Percentiles rank a stretch among this genome's conserved stretches.
Evolutionary conservation across 2,113 vertebrate genomes (phyloP).

Genomic region (Callorhinus ursinus): DNA sequence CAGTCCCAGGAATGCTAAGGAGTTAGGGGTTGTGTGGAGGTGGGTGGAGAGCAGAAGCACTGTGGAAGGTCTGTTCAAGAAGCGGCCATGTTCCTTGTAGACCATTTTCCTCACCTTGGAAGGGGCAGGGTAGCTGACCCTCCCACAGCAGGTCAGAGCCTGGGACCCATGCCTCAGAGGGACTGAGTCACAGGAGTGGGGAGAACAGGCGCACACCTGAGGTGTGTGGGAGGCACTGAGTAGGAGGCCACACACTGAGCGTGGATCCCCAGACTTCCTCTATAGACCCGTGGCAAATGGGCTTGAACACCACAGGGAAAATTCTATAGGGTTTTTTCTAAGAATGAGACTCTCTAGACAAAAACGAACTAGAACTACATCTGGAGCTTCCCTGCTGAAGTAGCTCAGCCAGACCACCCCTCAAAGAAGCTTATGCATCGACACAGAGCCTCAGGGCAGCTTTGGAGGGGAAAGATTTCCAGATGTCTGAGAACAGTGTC

Average conservation of each 20-base stretch:
- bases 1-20: too few relatives aligned
- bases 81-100: rapidly evolving
- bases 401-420: too few relatives aligned
- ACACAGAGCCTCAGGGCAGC: not conserved
- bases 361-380: rapidly evolving
- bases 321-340: not conserved
- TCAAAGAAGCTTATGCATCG: rapidly evolving
- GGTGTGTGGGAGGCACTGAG: rapidly evolving
- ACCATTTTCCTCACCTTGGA: too few relatives aligned
- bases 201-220: rapidly evolving
- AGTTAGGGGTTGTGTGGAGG: rapidly evolving
- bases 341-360: not conserved
- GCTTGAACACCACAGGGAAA: not conserved
- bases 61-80: not conserved
- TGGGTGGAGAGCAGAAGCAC: not conserved
- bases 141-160: not conserved
- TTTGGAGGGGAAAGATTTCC: not conserved
- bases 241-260: rapidly evolving
- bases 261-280: not conserved
- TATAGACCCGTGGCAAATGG: not conserved
- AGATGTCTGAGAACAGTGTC: not conserved
- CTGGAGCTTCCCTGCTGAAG: not conserved
- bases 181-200: not conserved
- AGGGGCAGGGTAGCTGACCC: not conserved
- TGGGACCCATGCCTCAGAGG: rapidly evolving